phyloP scores from a whole-genome alignment of 2,113 vertebrate species.

The Carlito syrichta region DNA sequence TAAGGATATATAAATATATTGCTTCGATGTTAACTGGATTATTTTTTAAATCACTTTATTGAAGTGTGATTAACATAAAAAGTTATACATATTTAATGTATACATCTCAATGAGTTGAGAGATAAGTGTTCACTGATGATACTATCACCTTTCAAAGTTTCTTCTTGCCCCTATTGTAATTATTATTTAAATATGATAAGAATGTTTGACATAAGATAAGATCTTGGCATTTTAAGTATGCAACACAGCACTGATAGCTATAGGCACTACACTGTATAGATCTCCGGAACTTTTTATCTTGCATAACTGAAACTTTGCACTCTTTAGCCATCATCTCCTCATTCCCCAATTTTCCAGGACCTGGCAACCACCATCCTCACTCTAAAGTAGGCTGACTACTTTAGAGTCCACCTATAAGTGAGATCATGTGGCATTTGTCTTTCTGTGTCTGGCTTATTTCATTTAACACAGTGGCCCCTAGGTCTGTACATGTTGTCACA shows the following conservation, averaged over 20 bases:
- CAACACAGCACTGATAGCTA: not conserved
- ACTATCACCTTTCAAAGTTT: not conserved
- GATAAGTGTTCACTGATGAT: not conserved
- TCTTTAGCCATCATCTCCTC: not conserved
- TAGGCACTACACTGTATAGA: not conserved
- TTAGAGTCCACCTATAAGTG: not conserved
- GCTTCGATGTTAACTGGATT: slow-evolving; percentile 6
- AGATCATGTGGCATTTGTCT: not conserved
- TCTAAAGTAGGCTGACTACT: not conserved
- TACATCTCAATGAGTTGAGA: not conserved
- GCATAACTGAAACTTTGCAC: not conserved
- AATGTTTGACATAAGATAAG: not conserved
- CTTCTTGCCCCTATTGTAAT: not conserved
- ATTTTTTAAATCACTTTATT: not conserved
- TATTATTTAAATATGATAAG: not conserved
- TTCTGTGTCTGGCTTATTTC: not conserved
- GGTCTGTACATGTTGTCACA: not conserved
- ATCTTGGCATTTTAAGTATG: not conserved
- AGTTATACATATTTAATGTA: not conserved
- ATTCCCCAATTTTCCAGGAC: not conserved
- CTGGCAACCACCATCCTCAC: not conserved
- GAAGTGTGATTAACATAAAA: not conserved
- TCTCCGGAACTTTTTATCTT: not conserved
- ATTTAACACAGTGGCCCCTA: not conserved
- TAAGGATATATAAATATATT: slow-evolving; percentile 1